These are phyloP conservation scores for Narcine bancroftii DNA, from an alignment of 2,113 vertebrate genomes.

Conservation along the genomic window DNA sequence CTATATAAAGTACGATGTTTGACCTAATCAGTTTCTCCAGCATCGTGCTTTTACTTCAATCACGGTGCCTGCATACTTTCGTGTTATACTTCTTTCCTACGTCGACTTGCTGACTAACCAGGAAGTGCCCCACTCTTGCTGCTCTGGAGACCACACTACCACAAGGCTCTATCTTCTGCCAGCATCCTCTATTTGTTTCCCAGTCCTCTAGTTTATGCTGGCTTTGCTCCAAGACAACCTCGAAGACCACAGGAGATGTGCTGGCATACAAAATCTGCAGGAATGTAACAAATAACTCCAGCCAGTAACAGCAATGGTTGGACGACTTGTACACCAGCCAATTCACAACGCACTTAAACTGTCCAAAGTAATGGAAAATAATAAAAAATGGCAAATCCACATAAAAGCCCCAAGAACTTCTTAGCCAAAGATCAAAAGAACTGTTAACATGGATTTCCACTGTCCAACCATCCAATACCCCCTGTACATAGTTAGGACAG, in stretches of 20 bases:
- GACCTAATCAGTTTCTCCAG: too few relatives aligned
- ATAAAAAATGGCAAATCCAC: not conserved
- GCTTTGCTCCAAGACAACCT: not conserved
- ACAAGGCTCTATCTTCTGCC: not conserved
- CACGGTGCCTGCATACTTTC: too few relatives aligned
- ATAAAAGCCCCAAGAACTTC: not conserved
- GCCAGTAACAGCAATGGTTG: not conserved
- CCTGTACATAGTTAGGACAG: not conserved
- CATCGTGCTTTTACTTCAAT: too few relatives aligned
- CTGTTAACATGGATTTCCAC: not conserved
- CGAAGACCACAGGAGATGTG: not conserved
- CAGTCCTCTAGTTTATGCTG: not conserved
- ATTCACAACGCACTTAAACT: not conserved
- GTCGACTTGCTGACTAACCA: not conserved
- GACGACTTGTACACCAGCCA: not conserved
- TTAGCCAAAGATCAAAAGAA: not conserved
- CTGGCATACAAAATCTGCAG: not conserved
- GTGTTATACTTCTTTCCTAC: too few relatives aligned
- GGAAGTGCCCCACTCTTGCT: not conserved
- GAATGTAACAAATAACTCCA: not conserved
- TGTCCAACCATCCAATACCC: not conserved
- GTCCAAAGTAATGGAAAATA: too few relatives aligned
- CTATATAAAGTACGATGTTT: too few relatives aligned
- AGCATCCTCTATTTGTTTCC: not conserved
- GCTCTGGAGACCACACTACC: not conserved